phyloP scores from a whole-genome alignment of 2,888 invertebrate species.

The Spilosoma lubricipeda region DNA sequence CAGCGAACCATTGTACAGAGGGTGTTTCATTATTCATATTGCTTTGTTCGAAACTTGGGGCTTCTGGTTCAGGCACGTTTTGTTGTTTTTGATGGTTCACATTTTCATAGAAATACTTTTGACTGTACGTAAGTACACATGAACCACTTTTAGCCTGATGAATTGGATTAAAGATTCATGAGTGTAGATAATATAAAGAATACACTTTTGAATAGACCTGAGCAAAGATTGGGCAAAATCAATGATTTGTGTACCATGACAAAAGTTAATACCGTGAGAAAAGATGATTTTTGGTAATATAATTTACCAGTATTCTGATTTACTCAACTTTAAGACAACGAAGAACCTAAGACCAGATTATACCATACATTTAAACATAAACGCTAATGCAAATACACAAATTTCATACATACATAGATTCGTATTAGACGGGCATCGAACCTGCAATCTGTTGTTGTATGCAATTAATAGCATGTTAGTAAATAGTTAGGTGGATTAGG shows the following conservation, averaged over 20 bases:
- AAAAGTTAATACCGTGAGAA: too few relatives aligned
- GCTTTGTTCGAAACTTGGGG: conserved; percentile 78
- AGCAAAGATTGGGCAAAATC: not conserved
- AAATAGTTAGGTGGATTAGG: too few relatives aligned
- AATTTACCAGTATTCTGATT: not conserved
- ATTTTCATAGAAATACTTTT: conserved; percentile 52
- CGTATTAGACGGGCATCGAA: too few relatives aligned
- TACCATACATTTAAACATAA: too few relatives aligned
- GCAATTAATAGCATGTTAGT: too few relatives aligned
- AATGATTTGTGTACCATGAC: not conserved
- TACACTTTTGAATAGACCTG: not conserved
- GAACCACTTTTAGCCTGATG: conserved; percentile 25
- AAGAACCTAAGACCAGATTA: not conserved
- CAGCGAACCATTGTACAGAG: conserved; percentile 65
- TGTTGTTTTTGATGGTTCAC: conserved; percentile 74
- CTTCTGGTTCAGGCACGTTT: conserved; percentile 71
- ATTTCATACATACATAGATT: too few relatives aligned
- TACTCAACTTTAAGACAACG: not conserved
- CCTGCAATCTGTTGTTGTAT: not conserved
- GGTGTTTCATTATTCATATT: conserved; percentile 84
- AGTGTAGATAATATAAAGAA: conserved; percentile 15
- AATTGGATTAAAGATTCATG: conserved; percentile 18
- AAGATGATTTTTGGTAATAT: not conserved
- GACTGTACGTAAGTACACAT: conserved; percentile 29
- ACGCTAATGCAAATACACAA: too few relatives aligned